Evolutionary conservation across 1,140 invertebrate species (phyloP).

Genomic region (Rhopalosiphum maidis): DNA sequence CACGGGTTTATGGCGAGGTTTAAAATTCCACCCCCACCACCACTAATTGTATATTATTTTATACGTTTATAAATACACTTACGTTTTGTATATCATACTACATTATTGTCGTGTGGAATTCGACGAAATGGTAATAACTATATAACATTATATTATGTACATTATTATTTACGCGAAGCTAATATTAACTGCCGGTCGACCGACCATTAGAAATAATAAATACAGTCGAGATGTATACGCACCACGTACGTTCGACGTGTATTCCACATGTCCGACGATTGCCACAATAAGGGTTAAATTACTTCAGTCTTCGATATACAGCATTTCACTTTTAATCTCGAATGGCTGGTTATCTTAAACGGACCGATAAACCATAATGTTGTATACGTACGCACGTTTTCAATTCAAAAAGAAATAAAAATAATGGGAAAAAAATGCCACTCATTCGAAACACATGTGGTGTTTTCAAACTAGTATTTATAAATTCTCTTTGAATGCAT

Average conservation of each 20-base stretch:
- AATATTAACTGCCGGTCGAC: neutral
- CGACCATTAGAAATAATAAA: neutral
- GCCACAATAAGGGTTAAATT: neutral
- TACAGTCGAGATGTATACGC: neutral
- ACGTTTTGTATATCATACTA: neutral
- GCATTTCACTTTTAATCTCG: neutral
- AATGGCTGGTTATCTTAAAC: neutral
- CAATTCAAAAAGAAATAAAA: neutral
- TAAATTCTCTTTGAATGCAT: neutral
- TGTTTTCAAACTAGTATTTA: slow-evolving; percentile 9
- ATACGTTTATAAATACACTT: neutral
- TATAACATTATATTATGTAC: neutral
- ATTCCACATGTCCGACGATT: neutral
- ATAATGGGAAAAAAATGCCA: slow-evolving; percentile 4
- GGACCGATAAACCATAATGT: neutral
- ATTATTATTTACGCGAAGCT: neutral
- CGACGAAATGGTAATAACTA: neutral
- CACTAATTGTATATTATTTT: neutral
- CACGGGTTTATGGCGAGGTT: neutral
- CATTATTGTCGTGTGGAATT: neutral
- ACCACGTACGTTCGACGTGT: neutral
- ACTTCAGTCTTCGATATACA: neutral
- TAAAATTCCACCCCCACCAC: neutral
- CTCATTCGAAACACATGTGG: neutral
- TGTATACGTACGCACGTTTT: neutral